Evolutionary conservation across 2,888 invertebrate species (phyloP).

Genomic region (Cylindroiulus punctatus): DNA sequence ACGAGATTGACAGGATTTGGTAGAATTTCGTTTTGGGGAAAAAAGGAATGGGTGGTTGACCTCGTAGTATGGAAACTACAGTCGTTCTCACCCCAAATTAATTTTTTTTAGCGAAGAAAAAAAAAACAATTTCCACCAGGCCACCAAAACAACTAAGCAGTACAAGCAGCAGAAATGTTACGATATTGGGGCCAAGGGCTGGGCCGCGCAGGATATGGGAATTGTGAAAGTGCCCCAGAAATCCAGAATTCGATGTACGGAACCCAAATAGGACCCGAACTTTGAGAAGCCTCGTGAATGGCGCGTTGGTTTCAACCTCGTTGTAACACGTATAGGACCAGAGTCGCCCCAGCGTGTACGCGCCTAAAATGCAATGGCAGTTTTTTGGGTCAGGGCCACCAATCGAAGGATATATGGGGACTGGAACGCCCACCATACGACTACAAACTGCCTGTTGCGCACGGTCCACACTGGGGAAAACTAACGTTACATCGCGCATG

Average conservation of each 20-base stretch:
- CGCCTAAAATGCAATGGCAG: slow-evolving; percentile 6
- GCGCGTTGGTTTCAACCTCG: neutral
- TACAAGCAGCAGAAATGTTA: too few species aligned
- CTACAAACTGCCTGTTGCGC: neutral
- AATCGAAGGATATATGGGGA: slow-evolving; percentile 13
- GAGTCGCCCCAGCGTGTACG: neutral
- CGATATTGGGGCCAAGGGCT: neutral
- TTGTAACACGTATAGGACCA: neutral
- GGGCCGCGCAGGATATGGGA: too few species aligned
- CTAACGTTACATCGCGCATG: neutral
- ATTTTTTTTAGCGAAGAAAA: too few species aligned
- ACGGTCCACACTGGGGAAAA: neutral
- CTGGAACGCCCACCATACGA: neutral
- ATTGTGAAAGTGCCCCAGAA: too few species aligned
- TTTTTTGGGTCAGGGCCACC: slow-evolving; percentile 38
- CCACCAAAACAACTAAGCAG: too few species aligned
- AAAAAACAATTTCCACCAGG: too few species aligned
- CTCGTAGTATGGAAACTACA: neutral
- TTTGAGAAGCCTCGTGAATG: too few species aligned
- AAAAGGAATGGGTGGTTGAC: neutral
- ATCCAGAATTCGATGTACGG: too few species aligned
- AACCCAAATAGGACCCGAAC: too few species aligned
- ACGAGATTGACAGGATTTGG: neutral
- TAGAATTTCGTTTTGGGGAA: neutral
- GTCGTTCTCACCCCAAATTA: neutral